Conservation (phyloP, 2,113 vertebrate genomes). For the Emydocephalus ijimae region DNA sequence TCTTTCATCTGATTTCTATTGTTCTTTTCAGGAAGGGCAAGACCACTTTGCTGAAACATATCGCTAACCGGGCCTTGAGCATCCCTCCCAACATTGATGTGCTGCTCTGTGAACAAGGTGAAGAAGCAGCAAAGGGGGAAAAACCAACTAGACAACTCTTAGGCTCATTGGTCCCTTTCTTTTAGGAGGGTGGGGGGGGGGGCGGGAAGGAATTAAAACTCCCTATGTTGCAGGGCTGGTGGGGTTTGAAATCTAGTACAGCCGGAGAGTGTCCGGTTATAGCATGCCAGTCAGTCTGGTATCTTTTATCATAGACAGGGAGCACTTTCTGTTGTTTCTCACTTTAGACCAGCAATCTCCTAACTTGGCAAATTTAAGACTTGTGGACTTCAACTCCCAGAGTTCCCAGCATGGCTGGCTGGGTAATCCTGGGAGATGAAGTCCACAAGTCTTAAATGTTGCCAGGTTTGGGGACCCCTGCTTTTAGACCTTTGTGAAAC, state of each 20-base stretch:
- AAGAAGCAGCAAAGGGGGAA: background rate
- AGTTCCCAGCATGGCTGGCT: background rate
- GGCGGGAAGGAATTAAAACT: background rate
- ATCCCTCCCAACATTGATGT: conserved; percentile 93
- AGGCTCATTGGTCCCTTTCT: background rate
- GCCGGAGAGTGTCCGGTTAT: background rate
- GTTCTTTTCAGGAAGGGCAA: conserved; percentile 82
- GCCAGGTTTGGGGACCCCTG: background rate
- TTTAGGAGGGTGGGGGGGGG: no score
- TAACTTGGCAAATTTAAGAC: background rate
- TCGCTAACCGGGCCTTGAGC: conserved; percentile 85
- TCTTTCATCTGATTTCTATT: background rate
- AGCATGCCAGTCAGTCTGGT: background rate
- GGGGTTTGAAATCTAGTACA: background rate
- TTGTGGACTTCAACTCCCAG: background rate
- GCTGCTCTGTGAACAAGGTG: conserved; percentile 91
- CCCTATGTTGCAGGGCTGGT: background rate
- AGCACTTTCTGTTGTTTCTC: background rate
- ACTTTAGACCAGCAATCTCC: background rate
- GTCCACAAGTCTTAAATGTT: background rate
- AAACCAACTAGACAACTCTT: background rate
- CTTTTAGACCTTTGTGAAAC: background rate
- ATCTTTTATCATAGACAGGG: background rate
- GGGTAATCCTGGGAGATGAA: background rate
- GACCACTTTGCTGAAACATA: conserved; percentile 90